Percentiles rank a stretch among this genome's conserved stretches.
These are phyloP conservation scores for Chelonoidis abingdonii DNA, from an alignment of 2,113 vertebrate genomes.

Conservation along the genomic window DNA sequence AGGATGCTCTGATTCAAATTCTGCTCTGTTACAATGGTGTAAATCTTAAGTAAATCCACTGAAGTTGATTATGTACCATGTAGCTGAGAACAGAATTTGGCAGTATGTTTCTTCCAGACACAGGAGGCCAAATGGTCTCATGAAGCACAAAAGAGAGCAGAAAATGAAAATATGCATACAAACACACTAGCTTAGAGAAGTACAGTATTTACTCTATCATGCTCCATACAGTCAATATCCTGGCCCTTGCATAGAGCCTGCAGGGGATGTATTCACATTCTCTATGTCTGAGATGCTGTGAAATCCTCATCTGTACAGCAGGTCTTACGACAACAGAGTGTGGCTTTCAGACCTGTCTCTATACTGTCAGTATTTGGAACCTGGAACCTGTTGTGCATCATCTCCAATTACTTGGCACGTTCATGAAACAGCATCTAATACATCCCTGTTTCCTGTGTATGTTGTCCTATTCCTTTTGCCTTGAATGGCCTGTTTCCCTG, in stretches of 20 bases:
- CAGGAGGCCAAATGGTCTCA: not conserved
- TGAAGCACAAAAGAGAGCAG: not conserved
- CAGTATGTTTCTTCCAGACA: not conserved
- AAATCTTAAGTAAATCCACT: conserved; percentile 9
- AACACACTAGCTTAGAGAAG: not conserved
- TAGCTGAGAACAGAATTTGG: conserved; percentile 36
- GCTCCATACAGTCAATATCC: not conserved
- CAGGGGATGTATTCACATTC: not conserved
- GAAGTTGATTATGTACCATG: conserved; percentile 39
- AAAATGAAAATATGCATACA: not conserved
- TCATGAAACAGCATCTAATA: not conserved
- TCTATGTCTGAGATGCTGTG: rapidly evolving
- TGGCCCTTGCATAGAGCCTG: not conserved
- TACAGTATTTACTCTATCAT: not conserved
- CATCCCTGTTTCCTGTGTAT: not conserved
- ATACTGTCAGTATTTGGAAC: not conserved
- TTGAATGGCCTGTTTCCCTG: not conserved
- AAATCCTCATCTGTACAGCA: not conserved
- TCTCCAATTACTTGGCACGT: not conserved
- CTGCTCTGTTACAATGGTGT: not conserved
- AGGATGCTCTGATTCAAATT: conserved; percentile 13
- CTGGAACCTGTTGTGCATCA: not conserved
- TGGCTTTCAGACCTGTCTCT: not conserved
- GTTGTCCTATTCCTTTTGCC: not conserved
- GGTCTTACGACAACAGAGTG: rapidly evolving